Evolutionary conservation across 2,888 invertebrate species (phyloP), one percentile per base, ranked within the genome.

Genomic region (Anaspis maculata): DNA sequence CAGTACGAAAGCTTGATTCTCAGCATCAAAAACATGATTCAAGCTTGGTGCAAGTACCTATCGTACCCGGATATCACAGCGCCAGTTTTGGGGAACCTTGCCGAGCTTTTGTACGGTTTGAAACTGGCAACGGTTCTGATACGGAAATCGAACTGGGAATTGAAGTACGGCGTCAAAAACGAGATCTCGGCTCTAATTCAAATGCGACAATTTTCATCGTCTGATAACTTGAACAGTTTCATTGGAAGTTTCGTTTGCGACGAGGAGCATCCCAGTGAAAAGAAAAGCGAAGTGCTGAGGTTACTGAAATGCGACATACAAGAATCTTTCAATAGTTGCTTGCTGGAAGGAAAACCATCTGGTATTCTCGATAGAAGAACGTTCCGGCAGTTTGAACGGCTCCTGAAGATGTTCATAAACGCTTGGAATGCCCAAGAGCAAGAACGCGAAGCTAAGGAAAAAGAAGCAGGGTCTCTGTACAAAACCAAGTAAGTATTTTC

Each of bases 41-140:
- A 68, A 28, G 72, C 71, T 51, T 56, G 80, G 14, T 69, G 76
- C 13, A 61, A 52, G 2, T 83, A 76, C 54, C 66, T 72, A 0
- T 75, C 76, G n/a, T 90, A 87, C 56, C 82, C 83, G 0, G 92
- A 92, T 58, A 68, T 92, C 30, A 72, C 82, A 0, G 72, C 77
- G 38, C 87, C 89, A 0, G 64, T 90, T 11, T 68, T 82, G 28
- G 69, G 74, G 33, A 79, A 82, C 0, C 57, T 86, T 4, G 70
- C 76, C 1, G 79, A 83, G 64, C 71, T 85, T 37, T 64, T 73
- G 2, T 76, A 76, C 43, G 82, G 83, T 2, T 64, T 80, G 13
- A 73, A 71, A 24, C 59, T 72, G 9, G 52, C 19, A n/a, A n/a
- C n/a, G n/a, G n/a, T n/a, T n/a, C n/a, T n/a, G n/a, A n/a, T n/a